Base-by-base conservation (phyloP, 2,797 vertebrate species). In the Characodon lateralis region DNA sequence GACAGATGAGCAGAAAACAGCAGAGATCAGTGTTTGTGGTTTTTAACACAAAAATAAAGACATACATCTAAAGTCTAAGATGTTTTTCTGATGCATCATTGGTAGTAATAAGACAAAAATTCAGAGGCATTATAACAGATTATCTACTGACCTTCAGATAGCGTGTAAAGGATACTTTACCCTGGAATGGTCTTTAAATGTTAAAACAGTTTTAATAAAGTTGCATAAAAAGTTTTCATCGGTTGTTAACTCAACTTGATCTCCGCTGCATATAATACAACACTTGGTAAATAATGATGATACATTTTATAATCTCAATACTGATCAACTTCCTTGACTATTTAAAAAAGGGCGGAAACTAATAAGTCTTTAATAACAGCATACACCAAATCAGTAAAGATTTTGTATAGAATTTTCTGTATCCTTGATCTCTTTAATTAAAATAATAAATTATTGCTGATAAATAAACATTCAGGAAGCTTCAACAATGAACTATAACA, bases 1-100 rank as follows among this genome's bases (percentile, higher is more conserved):
- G 80, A 77, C 76, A 26, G 69, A 24, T 59, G 69, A 20, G 24
- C 3, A 6, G 48, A 51, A 71, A 72, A 18, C 71, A 26, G 51
- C 1, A 66, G 28, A 66, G 75, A 85, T 50, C n/a, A 59, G 31
- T 53, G 16, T 50, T 6, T 70, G 24, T 39, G 10, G 58, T 55
- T 51, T 43, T 39, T 5, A 51, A 43, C 22, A 13, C 14, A 31
- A 20, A 43, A 28, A 63, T 28, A 71, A 18, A 72, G 50, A 53
- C 71, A 24, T n/a, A 39, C 28, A 35, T 8, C 4, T 24, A 20
- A 55, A 28, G 59, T 28, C 12, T 28, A 3, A 28, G 26, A 59
- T 4, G 6, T 5, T 22, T 20, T 14, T 18, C 12, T 65, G 16
- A 39, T 35, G 31, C 61, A 39, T 18, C 28, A 63, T 14, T 63